Conservation (phyloP, 2,113 vertebrate species). For the Noctilio leporinus region DNA sequence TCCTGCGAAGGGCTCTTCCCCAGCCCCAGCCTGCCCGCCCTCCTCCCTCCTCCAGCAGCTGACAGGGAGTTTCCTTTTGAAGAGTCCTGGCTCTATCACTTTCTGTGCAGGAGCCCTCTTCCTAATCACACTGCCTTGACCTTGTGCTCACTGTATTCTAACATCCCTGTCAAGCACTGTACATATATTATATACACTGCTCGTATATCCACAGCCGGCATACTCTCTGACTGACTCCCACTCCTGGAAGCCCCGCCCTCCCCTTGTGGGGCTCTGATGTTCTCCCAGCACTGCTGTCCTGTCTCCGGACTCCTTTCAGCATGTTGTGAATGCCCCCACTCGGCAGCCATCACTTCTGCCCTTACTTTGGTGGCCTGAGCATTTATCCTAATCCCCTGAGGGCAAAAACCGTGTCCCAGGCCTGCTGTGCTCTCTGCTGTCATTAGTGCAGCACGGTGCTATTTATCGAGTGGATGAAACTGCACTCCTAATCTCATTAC, state of each 20-base stretch:
- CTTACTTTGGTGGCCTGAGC: not conserved
- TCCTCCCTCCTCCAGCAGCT: not conserved
- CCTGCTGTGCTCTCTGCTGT: not conserved
- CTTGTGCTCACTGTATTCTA: not conserved
- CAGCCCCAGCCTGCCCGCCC: not conserved
- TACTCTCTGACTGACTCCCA: not conserved
- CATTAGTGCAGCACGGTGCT: not conserved
- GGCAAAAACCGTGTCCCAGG: not conserved
- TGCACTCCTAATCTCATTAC: constrained; percentile 32
- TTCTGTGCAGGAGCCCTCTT: too few species aligned
- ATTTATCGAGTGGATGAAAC: constrained; percentile 20
- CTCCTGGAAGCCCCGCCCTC: too few species aligned
- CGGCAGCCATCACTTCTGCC: not conserved
- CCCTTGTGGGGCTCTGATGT: not conserved
- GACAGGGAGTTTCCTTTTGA: not conserved
- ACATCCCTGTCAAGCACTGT: not conserved
- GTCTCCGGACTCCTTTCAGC: not conserved
- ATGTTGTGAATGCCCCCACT: not conserved
- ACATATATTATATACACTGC: too few species aligned
- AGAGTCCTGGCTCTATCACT: not conserved
- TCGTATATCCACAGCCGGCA: not conserved
- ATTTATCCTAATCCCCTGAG: not conserved
- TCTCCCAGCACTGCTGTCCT: not conserved
- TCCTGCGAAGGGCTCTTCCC: not conserved
- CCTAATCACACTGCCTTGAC: not conserved